A percentile compares a stretch with the other conserved stretches of the same genome.
phyloP scores from a whole-genome alignment of 2,888 invertebrate genomes.

The Cistogaster globosa region DNA sequence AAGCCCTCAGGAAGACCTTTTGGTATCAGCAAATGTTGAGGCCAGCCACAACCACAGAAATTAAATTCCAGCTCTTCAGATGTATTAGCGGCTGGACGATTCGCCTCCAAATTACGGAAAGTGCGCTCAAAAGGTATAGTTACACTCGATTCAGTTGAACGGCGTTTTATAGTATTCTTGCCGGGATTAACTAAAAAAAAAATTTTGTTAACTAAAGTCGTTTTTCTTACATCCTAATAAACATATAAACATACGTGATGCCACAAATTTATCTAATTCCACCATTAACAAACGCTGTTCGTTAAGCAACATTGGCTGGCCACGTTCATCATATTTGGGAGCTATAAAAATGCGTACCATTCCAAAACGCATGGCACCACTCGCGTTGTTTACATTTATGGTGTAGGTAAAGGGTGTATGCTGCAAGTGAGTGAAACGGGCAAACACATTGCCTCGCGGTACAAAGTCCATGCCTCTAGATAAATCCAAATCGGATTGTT shows the following conservation, averaged over 20 bases:
- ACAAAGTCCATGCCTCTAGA: conserved; percentile 92
- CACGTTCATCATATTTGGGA: conserved; percentile 87
- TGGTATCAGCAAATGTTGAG: conserved; percentile 90
- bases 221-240: background rate
- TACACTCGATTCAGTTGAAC: conserved; percentile 89
- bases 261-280: conserved; percentile 88
- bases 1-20: conserved; percentile 88
- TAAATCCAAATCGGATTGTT: conserved; percentile 90
- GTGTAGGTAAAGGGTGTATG: conserved; percentile 88
- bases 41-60: conserved; percentile 95
- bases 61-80: conserved; percentile 86
- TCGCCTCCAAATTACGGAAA: conserved; percentile 88
- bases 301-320: conserved; percentile 85
- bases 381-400: conserved; percentile 86
- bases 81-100: conserved; percentile 85
- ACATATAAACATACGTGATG: conserved; percentile 85
- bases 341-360: conserved; percentile 88
- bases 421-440: conserved; percentile 89
- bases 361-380: conserved; percentile 84
- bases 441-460: conserved; percentile 89
- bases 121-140: conserved; percentile 93
- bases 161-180: conserved; percentile 86
- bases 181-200: conserved; percentile 86
- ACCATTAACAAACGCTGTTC: conserved; percentile 87
- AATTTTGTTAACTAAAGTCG: background rate